Conservation (phyloP, 2,888 invertebrate species). For the Rhabditoides inermis region DNA sequence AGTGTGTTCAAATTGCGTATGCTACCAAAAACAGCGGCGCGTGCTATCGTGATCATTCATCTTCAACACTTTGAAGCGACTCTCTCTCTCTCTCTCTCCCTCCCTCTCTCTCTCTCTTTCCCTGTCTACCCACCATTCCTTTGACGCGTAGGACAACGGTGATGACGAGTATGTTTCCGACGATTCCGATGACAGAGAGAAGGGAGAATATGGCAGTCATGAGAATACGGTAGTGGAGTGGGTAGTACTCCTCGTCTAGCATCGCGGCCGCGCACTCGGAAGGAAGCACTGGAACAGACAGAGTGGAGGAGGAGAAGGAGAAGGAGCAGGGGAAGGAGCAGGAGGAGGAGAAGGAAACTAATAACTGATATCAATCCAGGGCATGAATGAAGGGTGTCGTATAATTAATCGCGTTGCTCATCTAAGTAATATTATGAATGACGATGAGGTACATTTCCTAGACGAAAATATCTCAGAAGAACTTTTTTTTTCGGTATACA, state of each 20-base stretch:
- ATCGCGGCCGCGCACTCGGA: no score
- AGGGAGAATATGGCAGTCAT: slow-evolving; percentile 35
- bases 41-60: not conserved
- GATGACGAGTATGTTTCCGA: slow-evolving; percentile 48
- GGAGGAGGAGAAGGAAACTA: not conserved
- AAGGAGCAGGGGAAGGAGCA: not conserved
- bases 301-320: not conserved
- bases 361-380: no score
- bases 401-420: no score
- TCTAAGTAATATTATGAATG: no score
- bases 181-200: slow-evolving; percentile 38
- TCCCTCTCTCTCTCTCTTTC: slow-evolving; percentile 1
- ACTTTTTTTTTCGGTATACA: no score
- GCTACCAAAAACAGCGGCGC: no score
- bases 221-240: slow-evolving; percentile 18
- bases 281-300: no score
- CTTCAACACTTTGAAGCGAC: not conserved
- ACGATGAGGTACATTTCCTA: no score
- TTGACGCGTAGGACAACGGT: slow-evolving; percentile 38
- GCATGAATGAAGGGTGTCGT: no score
- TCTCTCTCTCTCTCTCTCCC: not conserved
- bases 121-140: slow-evolving; percentile 30
- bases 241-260: slow-evolving; percentile 15
- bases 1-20: no score
- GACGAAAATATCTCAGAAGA: no score